phyloP scores from a whole-genome alignment of 2,113 vertebrate genomes.

The Circaetus gallicus region DNA sequence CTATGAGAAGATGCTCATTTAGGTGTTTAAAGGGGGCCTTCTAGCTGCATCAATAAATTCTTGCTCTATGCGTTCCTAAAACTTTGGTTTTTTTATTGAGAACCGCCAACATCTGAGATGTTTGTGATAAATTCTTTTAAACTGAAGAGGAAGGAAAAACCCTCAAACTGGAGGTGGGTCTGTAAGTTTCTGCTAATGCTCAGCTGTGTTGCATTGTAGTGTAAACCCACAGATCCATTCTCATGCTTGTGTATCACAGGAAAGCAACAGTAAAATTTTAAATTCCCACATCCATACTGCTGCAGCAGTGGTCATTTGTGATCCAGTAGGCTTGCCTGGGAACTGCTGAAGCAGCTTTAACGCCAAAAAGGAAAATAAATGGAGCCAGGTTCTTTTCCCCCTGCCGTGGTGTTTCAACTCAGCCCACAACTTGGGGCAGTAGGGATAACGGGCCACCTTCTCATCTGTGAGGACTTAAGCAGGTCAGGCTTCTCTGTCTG shows the following conservation, averaged over 20 bases:
- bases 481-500: background rate
- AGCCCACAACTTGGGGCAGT: rapidly evolving
- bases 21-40: background rate
- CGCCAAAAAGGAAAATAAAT: background rate
- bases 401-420: rapidly evolving
- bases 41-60: background rate
- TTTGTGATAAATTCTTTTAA: background rate
- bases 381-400: background rate
- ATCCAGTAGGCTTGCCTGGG: background rate
- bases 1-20: background rate
- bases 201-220: rapidly evolving
- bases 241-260: background rate
- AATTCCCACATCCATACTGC: background rate
- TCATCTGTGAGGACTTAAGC: background rate
- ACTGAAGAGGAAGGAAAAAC: background rate
- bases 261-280: background rate
- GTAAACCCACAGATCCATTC: background rate
- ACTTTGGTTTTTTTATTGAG: background rate
- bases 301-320: background rate
- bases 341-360: background rate
- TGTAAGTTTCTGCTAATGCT: background rate
- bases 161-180: background rate
- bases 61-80: background rate
- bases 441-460: background rate
- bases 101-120: background rate